A percentile compares a stretch with the other conserved stretches of the same genome.
Evolutionary conservation across 2,797 vertebrate genomes (phyloP).

Genomic region (Sebastes reedi): DNA sequence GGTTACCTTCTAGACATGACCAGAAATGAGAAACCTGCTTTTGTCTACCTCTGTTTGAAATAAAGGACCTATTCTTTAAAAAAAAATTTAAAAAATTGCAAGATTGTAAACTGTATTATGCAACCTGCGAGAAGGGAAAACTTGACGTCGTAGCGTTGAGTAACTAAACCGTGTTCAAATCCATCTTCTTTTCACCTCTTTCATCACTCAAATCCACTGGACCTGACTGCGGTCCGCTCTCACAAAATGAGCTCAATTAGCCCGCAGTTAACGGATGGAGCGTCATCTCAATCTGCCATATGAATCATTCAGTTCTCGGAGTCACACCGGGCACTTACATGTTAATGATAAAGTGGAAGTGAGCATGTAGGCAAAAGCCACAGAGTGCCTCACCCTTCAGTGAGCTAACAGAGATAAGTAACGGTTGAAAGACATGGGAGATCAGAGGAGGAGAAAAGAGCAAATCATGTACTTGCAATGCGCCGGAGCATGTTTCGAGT

Average conservation of each 20-base stretch:
- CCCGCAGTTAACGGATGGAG: slow-evolving; percentile 14
- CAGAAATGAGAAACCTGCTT: too few species aligned
- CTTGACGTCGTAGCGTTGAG: neutral
- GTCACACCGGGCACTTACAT: slow-evolving; percentile 4
- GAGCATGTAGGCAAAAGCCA: neutral
- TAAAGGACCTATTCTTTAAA: neutral
- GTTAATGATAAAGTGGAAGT: slow-evolving; percentile 10
- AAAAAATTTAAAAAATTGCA: neutral
- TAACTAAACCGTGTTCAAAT: neutral
- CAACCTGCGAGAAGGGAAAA: neutral
- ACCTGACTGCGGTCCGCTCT: neutral
- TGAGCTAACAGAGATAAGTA: slow-evolving; percentile 12
- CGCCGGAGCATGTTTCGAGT: neutral
- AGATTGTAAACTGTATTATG: neutral
- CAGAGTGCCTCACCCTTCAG: neutral
- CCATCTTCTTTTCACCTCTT: neutral
- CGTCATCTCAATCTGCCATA: neutral
- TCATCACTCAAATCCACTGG: neutral
- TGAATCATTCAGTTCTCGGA: slow-evolving; percentile 27
- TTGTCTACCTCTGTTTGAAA: neutral
- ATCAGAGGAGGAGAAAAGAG: slow-evolving; percentile 1
- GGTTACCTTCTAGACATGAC: too few species aligned
- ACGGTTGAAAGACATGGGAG: slow-evolving; percentile 1
- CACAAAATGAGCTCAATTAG: slow-evolving; percentile 22
- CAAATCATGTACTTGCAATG: neutral